phyloP scores from a whole-genome alignment of 2,888 invertebrate genomes.

The Eudasyphora cyanicolor region DNA sequence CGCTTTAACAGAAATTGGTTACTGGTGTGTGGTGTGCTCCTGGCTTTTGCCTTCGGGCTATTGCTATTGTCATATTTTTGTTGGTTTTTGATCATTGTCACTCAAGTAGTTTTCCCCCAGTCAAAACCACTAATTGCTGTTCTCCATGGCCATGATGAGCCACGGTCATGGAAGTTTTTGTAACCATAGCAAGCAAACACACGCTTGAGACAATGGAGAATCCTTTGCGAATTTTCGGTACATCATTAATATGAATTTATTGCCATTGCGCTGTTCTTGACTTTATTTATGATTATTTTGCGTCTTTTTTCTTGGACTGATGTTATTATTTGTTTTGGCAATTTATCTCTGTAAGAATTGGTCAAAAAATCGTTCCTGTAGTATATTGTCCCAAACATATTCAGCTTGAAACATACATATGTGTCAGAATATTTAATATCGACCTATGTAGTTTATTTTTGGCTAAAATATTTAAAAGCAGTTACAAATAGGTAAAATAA shows the following conservation, averaged over 20 bases:
- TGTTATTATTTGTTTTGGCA: neutral
- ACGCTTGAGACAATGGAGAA: neutral
- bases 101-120: neutral
- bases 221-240: slow-evolving; percentile 14
- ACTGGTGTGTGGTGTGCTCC: neutral
- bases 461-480: too few species aligned
- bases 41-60: neutral
- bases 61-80: neutral
- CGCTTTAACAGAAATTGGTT: slow-evolving; percentile 8
- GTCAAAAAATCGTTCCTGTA: too few species aligned
- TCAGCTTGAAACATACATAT: too few species aligned
- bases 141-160: neutral
- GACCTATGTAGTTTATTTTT: too few species aligned
- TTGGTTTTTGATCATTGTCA: neutral
- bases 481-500: too few species aligned
- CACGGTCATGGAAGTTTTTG: neutral
- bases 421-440: too few species aligned
- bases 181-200: neutral
- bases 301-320: neutral
- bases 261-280: neutral
- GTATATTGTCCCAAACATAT: too few species aligned
- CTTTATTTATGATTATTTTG: neutral
- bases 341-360: too few species aligned
- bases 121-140: slow-evolving; percentile 6
- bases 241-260: slow-evolving; percentile 53